Evolutionary conservation across 2,113 vertebrate species (phyloP), one percentile per base, ranked within the genome.

Genomic region (Indicator maculatus): DNA sequence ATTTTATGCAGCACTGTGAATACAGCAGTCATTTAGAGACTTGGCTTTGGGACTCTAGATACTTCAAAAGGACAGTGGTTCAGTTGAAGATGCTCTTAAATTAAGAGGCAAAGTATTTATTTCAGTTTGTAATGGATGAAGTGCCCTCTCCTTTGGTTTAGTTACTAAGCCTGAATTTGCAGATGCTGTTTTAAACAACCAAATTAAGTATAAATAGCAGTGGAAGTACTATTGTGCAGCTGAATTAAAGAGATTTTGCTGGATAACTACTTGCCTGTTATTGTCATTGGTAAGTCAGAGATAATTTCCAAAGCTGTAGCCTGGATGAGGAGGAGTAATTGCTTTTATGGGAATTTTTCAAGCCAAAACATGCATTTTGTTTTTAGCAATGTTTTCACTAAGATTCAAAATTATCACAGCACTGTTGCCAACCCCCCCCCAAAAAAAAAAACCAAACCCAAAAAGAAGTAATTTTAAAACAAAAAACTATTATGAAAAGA

Each of bases 331-430:
- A 74, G 38, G 31, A 93, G 58, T 50, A 87, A 76, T 91, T 96
- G 60, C 79, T 81, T 93, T 88, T 90, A 41, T 74, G 17, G 67
- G n/a, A 86, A 64, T 91, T 93, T 94, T 93, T 81, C 65, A 90
- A 88, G 56, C 86, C 65, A 90, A 88, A 85, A 74, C 17, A 71
- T 38, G 71, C 41, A 38, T 33, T 89, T 89, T 72, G 11, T 47
- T 92, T 92, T 73, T 71, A 82, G 26, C 26, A 77, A 19, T 80
- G n/a, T 92, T 92, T 95, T 84, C 73, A 70, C 21, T 30, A 69
- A 72, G 47, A 78, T 31, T 88, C 31, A 74, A 58, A 88, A 58
- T 71, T 77, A 88, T 52, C 44, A 53, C 31, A 78, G 28, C 18
- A 24, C 84, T 92, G 28, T 81, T 92, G 64, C 60, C 86, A 36